Percentiles rank a stretch among this genome's conserved stretches.
Conservation (phyloP, 2,888 invertebrate genomes). For the Temnothorax rugatulus region DNA sequence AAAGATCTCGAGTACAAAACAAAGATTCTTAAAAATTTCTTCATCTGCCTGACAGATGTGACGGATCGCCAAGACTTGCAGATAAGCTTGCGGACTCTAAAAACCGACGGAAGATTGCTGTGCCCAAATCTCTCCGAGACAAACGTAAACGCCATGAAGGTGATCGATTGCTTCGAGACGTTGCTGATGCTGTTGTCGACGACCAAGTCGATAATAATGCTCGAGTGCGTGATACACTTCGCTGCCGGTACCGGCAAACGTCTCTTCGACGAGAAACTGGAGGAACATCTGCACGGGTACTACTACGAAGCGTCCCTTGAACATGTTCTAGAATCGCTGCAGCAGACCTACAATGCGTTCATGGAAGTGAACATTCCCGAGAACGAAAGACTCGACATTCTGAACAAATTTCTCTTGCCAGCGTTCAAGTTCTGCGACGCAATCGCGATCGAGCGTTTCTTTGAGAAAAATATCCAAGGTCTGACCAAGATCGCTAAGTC, state of each 20-base stretch:
- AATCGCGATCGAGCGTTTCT: constrained; percentile 80
- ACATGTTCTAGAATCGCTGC: constrained; percentile 76
- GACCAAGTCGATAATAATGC: constrained; percentile 78
- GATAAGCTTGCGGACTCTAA: constrained; percentile 71
- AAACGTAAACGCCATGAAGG: constrained; percentile 63
- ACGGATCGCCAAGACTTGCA: constrained; percentile 57
- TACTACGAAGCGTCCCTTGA: constrained; percentile 66
- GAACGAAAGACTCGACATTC: constrained; percentile 80
- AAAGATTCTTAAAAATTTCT: constrained; percentile 78
- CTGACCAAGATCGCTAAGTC: constrained; percentile 68
- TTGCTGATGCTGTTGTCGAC: constrained; percentile 77
- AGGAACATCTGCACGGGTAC: constrained; percentile 74
- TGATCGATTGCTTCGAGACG: constrained; percentile 77
- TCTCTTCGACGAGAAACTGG: constrained; percentile 74
- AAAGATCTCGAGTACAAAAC: constrained; percentile 76
- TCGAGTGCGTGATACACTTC: constrained; percentile 77
- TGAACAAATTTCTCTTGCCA: constrained; percentile 82
- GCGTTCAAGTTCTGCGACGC: constrained; percentile 77
- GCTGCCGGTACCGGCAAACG: constrained; percentile 74
- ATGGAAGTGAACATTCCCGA: constrained; percentile 64
- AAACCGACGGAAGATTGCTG: constrained; percentile 38
- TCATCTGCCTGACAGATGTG: constrained; percentile 76
- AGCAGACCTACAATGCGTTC: constrained; percentile 76
- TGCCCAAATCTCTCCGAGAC: constrained; percentile 44
- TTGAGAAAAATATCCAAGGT: constrained; percentile 76